Evolutionary conservation across 2,113 vertebrate species (phyloP), one percentile per base, ranked within the genome.

Genomic region (Anoplopoma fimbria): DNA sequence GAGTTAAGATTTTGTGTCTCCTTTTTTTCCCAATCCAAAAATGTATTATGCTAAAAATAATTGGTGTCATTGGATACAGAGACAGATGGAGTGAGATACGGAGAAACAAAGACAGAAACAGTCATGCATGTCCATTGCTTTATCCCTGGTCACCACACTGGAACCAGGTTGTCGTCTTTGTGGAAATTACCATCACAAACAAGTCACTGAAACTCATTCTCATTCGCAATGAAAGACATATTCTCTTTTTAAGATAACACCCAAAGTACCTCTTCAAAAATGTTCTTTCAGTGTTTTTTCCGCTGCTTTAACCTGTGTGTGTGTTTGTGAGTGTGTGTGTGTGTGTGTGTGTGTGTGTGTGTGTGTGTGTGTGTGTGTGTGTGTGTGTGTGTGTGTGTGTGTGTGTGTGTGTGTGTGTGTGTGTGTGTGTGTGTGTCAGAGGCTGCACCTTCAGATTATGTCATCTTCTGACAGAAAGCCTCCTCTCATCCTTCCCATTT

Each of bases 401-500:
- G n/a, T n/a, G n/a, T n/a, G n/a, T 64, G 31, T 58, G 77, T 69
- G 64, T 45, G n/a, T 45, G 58, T 73, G 69, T 57, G 55, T 77
- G 72, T 71, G 47, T 65, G 38, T 75, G 65, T 47, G 69, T 21
- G 71, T 51, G 7, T 69, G 53, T 63, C n/a, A 2, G 29, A 63
- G 21, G 53, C 53, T 74, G 71, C 67, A 40, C 60, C 14, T 61
- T 78, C 62, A 87, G 80, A 93, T 93, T 84, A 93, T 86, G 88
- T 92, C 88, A 88, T 92, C 70, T 75, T 75, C 80, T 85, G 81
- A 88, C 76, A 88, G 83, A 87, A 60, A 63, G 75, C 55, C 76
- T 82, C 81, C 75, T 86, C 49, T 71, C 60, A 88, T 77, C 79
- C 82, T 79, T 69, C 86, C 86, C 68, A 69, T 79, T 65, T 81